These are phyloP conservation scores for Megatriorchis doriae DNA, from an alignment of 2,113 vertebrate species.

Conservation along the genomic window DNA sequence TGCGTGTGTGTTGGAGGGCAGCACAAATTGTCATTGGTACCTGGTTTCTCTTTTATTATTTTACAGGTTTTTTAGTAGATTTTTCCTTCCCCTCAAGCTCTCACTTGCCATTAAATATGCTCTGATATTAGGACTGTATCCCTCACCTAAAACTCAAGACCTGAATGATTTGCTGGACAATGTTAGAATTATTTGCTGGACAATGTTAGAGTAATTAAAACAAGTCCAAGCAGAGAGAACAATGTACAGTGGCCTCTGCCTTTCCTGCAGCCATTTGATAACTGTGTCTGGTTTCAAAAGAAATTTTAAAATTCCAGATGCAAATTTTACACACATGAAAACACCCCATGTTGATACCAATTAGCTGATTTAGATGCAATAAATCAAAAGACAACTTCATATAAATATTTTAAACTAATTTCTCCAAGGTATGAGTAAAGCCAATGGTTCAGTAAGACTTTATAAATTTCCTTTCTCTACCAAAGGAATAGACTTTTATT, in stretches of 20 bases:
- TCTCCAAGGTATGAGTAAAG: not conserved
- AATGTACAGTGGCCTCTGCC: not conserved
- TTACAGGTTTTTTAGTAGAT: not conserved
- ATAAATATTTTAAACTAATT: not conserved
- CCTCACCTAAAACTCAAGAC: not conserved
- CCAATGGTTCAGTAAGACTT: not conserved
- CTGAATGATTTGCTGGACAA: not conserved
- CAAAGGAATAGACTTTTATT: not conserved
- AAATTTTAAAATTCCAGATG: not conserved
- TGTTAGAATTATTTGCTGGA: not conserved
- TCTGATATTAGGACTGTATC: too few species aligned
- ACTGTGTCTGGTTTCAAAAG: not conserved
- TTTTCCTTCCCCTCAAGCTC: not conserved
- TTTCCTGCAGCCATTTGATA: not conserved
- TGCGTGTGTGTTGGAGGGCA: accelerated
- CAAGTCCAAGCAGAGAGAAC: not conserved
- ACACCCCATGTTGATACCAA: not conserved
- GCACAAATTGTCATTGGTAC: not conserved
- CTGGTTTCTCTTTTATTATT: not conserved
- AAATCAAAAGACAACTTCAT: not conserved
- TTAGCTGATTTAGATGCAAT: not conserved
- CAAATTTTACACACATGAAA: not conserved
- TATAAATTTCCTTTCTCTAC: not conserved
- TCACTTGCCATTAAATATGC: not conserved
- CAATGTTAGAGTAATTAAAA: not conserved